phyloP scores from a whole-genome alignment of 2,888 invertebrate species.

The Zygaena filipendulae region DNA sequence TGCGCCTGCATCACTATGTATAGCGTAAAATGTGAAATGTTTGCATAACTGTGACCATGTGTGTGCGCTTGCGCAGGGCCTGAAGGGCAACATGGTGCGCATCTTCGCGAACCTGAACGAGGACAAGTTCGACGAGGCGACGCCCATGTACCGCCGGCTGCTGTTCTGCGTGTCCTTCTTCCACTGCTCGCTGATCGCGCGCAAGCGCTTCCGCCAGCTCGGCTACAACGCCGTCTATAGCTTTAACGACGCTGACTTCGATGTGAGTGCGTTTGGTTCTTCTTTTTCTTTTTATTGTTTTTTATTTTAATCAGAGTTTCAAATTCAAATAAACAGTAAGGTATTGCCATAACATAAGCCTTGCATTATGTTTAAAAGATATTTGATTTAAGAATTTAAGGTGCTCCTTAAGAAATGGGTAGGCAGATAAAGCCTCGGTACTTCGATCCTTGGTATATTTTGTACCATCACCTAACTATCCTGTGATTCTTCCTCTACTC shows the following conservation, averaged over 20 bases:
- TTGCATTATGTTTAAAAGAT: too few species aligned
- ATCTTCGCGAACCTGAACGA: slow-evolving; percentile 83
- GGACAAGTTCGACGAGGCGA: slow-evolving; percentile 77
- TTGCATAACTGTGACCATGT: too few species aligned
- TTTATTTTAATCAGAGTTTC: not conserved
- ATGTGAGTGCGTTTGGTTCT: slow-evolving; percentile 74
- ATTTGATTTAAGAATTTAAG: too few species aligned
- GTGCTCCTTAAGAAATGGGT: too few species aligned
- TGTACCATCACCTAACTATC: too few species aligned
- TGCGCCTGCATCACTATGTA: too few species aligned
- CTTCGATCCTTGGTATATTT: too few species aligned
- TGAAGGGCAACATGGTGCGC: slow-evolving; percentile 89
- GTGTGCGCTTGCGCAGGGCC: slow-evolving; percentile 70
- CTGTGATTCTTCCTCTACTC: too few species aligned
- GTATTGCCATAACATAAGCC: too few species aligned
- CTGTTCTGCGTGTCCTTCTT: slow-evolving; percentile 87
- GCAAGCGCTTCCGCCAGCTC: slow-evolving; percentile 87
- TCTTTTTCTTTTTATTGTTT: not conserved
- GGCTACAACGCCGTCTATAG: slow-evolving; percentile 92
- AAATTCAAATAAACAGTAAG: too few species aligned
- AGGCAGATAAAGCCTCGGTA: too few species aligned
- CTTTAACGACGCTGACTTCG: slow-evolving; percentile 93
- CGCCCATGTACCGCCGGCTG: slow-evolving; percentile 81
- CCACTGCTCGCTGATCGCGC: slow-evolving; percentile 84
- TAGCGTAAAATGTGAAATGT: too few species aligned